Conservation (phyloP, 2,113 vertebrate species). For the Rhabdomys dilectus region DNA sequence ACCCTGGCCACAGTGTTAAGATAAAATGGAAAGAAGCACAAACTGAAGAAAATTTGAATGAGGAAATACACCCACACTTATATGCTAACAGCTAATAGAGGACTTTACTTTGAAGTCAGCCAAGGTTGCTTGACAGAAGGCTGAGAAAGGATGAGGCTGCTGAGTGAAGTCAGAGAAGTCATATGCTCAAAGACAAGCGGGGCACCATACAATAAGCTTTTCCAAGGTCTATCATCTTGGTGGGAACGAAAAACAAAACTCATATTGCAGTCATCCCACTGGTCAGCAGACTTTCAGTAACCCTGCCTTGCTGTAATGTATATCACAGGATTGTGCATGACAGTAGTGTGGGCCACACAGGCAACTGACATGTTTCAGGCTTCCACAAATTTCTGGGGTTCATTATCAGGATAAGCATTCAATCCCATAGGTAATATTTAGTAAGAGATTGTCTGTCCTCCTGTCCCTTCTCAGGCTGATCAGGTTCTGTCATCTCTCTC, state of each 20-base stretch:
- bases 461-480: background rate
- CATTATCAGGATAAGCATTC: background rate
- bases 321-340: background rate
- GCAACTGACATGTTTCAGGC: background rate
- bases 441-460: background rate
- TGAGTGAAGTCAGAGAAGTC: background rate
- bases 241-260: background rate
- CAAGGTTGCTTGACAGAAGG: background rate
- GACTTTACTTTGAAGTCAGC: background rate
- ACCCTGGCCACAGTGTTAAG: background rate
- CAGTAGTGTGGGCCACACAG: background rate
- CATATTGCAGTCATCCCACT: background rate
- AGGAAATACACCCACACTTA: background rate
- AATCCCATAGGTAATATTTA: background rate
- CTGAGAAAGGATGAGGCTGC: background rate
- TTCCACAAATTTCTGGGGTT: background rate
- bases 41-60: background rate
- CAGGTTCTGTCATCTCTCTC: background rate
- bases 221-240: background rate
- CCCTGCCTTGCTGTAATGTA: background rate
- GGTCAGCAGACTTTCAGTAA: background rate
- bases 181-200: background rate
- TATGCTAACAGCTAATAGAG: background rate
- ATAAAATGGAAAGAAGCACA: conserved; percentile 10
- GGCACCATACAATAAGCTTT: accelerated